These are phyloP conservation scores for Channa striata DNA, from an alignment of 2,797 vertebrate species.

Conservation along the genomic window DNA sequence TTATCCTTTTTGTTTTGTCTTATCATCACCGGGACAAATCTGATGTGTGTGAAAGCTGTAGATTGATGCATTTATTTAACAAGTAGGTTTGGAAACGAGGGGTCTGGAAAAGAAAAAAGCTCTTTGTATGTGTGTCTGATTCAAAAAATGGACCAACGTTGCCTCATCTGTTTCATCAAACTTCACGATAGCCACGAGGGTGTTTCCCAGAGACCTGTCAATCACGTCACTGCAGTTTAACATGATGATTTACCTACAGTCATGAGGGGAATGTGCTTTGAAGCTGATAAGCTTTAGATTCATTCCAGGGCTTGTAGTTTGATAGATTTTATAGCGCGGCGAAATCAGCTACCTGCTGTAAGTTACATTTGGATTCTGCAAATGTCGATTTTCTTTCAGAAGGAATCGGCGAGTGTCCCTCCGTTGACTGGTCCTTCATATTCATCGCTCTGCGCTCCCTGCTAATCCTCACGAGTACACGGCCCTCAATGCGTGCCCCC, in stretches of 20 bases:
- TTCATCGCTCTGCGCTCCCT: slow-evolving; percentile 52
- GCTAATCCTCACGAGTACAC: slow-evolving; percentile 74
- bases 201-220: slow-evolving; percentile 58
- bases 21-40: slow-evolving; percentile 12
- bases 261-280: slow-evolving; percentile 37
- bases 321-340: slow-evolving; percentile 31
- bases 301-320: slow-evolving; percentile 23
- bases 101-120: slow-evolving; percentile 24
- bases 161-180: slow-evolving; percentile 38
- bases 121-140: slow-evolving; percentile 6
- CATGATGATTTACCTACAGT: slow-evolving; percentile 45
- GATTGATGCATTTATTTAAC: slow-evolving; percentile 40
- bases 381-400: slow-evolving; percentile 55
- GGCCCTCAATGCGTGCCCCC: slow-evolving; percentile 45
- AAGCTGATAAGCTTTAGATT: slow-evolving; percentile 30
- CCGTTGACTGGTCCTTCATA: slow-evolving; percentile 57
- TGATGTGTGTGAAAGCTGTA: slow-evolving; percentile 19
- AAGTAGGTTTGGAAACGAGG: slow-evolving; percentile 28
- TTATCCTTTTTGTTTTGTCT: slow-evolving; percentile 43
- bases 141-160: slow-evolving; percentile 25
- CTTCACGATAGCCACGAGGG: slow-evolving; percentile 7
- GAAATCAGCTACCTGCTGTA: slow-evolving; percentile 20
- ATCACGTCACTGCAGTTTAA: slow-evolving; percentile 52
- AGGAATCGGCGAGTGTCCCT: slow-evolving; percentile 62
- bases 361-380: slow-evolving; percentile 49